These are phyloP conservation scores for Scophthalmus maximus DNA, from an alignment of 2,113 vertebrate species.

Conservation along the genomic window DNA sequence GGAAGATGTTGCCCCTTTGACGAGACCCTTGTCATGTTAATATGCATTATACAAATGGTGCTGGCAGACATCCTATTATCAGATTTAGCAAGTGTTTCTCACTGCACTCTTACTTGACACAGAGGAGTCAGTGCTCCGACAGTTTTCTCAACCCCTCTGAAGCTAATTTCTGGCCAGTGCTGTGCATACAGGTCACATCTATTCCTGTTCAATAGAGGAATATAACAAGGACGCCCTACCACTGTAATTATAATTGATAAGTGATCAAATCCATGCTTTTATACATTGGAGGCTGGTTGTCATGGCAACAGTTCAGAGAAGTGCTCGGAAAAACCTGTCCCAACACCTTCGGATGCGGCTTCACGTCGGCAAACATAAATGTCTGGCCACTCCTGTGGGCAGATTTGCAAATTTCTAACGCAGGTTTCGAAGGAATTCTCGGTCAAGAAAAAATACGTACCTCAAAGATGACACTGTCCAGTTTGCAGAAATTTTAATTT, in stretches of 20 bases:
- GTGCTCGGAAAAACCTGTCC: conserved; percentile 5
- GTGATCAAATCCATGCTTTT: conserved; percentile 15
- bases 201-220: background rate
- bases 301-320: conserved; percentile 33
- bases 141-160: background rate
- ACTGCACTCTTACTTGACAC: background rate
- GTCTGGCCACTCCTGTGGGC: background rate
- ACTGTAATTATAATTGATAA: conserved; percentile 3
- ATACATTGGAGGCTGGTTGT: conserved; percentile 19
- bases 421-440: background rate
- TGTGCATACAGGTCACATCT: conserved; percentile 5
- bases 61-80: background rate
- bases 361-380: background rate
- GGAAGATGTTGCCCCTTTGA: no score
- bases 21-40: background rate
- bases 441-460: background rate
- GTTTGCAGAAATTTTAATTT: background rate
- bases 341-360: conserved; percentile 1
- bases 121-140: no score
- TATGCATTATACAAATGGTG: background rate
- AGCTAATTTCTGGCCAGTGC: background rate
- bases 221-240: background rate
- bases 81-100: no score
- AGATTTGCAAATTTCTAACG: background rate
- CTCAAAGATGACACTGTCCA: background rate